Percentiles rank a stretch among this genome's conserved stretches.
phyloP scores from a whole-genome alignment of 2,888 invertebrate species.

The Cybosia mesomella region DNA sequence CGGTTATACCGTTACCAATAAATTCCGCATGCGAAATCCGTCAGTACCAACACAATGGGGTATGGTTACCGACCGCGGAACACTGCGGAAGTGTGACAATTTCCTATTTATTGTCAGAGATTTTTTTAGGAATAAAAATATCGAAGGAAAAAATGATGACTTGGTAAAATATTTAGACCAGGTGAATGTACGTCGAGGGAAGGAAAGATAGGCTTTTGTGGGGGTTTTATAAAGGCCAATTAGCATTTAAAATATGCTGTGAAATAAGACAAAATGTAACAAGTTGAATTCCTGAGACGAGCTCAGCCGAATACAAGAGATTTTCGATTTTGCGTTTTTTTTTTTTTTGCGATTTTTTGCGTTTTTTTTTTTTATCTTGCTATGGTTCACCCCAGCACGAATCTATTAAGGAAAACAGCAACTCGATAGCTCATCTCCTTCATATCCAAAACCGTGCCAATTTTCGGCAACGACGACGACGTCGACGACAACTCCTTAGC shows the following conservation, averaged over 20 bases:
- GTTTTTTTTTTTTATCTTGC: too few relatives aligned
- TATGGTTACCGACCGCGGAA: constrained; percentile 19
- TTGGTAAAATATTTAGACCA: constrained; percentile 9
- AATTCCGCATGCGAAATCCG: constrained; percentile 4
- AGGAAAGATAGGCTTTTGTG: background rate
- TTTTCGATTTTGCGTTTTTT: too few relatives aligned
- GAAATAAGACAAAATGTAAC: background rate
- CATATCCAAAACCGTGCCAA: too few relatives aligned
- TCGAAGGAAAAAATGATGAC: constrained; percentile 3
- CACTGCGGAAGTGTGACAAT: constrained; percentile 26
- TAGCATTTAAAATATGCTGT: background rate
- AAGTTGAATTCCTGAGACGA: too few relatives aligned
- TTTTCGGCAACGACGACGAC: too few relatives aligned
- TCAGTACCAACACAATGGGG: constrained; percentile 14
- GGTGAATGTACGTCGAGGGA: constrained; percentile 14
- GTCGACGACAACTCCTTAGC: too few relatives aligned
- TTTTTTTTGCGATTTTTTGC: too few relatives aligned
- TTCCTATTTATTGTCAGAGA: constrained; percentile 33
- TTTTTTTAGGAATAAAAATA: constrained; percentile 16
- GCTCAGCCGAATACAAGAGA: too few relatives aligned
- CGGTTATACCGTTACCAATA: constrained; percentile 1
- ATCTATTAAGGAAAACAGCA: too few relatives aligned
- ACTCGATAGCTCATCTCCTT: too few relatives aligned
- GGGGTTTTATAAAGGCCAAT: constrained; percentile 3
- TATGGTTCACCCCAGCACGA: too few relatives aligned